Evolutionary conservation across 2,888 invertebrate genomes (phyloP).

Genomic region (Athrips mouffetella): DNA sequence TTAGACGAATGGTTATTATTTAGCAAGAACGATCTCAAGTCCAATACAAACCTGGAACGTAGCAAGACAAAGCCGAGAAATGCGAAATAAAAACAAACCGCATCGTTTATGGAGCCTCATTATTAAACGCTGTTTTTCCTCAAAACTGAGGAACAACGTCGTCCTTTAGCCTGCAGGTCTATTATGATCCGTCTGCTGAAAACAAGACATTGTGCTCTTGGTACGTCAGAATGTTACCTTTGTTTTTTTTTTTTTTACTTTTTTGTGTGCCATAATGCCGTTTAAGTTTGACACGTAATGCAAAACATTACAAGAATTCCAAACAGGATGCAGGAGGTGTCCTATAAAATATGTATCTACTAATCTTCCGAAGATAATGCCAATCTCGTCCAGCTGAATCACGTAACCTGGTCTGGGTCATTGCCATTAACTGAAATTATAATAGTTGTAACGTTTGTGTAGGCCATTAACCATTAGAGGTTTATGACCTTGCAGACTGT

Average conservation of each 20-base stretch:
- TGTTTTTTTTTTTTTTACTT: too few relatives aligned
- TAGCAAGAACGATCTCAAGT: background rate
- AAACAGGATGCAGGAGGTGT: too few relatives aligned
- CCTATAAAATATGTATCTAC: too few relatives aligned
- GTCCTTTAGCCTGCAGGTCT: background rate
- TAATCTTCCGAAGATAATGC: too few relatives aligned
- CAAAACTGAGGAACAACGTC: background rate
- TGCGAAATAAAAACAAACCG: background rate
- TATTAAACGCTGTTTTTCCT: background rate
- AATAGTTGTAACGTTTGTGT: background rate
- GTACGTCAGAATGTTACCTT: too few relatives aligned
- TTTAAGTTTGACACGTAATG: too few relatives aligned
- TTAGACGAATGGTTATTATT: too few relatives aligned
- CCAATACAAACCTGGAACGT: background rate
- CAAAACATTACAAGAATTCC: too few relatives aligned
- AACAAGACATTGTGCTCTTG: too few relatives aligned
- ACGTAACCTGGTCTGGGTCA: too few relatives aligned
- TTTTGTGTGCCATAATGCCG: too few relatives aligned
- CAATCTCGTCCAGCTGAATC: too few relatives aligned
- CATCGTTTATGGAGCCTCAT: background rate
- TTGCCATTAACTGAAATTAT: background rate
- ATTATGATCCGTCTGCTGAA: background rate
- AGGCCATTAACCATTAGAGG: background rate
- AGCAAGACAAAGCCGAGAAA: background rate
- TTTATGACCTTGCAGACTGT: background rate